Evolutionary conservation across 2,113 vertebrate species (phyloP), one percentile per base, ranked within the genome.

Genomic region (Pygathrix nemaeus): DNA sequence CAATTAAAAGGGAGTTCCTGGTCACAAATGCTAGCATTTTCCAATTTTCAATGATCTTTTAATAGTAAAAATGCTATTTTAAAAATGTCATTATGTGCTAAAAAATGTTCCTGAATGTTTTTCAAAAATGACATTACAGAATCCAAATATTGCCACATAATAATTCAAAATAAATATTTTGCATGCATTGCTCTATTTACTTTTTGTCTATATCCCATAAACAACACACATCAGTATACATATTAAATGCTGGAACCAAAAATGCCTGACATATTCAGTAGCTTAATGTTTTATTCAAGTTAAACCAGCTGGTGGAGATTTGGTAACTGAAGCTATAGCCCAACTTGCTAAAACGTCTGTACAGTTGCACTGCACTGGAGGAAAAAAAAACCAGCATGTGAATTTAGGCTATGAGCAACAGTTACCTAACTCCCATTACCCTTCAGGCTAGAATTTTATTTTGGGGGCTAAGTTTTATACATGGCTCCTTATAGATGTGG

Each of bases 91-190:
- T 35, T 59, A 7, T 12, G 14, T 30, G 21, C 61, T 92, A 16
- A 45, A 90, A 86, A 75, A 32, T 20, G 1, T 87, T 85, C 21
- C 50, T 84, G n/a, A 68, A 40, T 68, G 18, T 79, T 89, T 40
- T 87, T 79, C 16, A 13, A 72, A 82, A 70, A 68, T 88, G 75
- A 79, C n/a, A 93, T 83, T 30, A 45, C 18, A 18, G 30, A 45
- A 81, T 50, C 23, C 17, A 43, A 93, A 25, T 76, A 40, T 68
- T 96, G 38, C 43, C 93, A 92, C 50, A 55, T 83, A 96, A 75
- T 93, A 89, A 96, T 97, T 70, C 70, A 52, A 59, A 97, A 94
- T 3, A 78, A 93, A 94, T 95, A 97, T 97, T 98, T 97, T 86
- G 96, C 4, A 88, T 1, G 30, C 18, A 88, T 81, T 95, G 95